Evolutionary conservation across 2,888 invertebrate species (phyloP), one percentile per base, ranked within the genome.

Genomic region (Vesta saturnalis): DNA sequence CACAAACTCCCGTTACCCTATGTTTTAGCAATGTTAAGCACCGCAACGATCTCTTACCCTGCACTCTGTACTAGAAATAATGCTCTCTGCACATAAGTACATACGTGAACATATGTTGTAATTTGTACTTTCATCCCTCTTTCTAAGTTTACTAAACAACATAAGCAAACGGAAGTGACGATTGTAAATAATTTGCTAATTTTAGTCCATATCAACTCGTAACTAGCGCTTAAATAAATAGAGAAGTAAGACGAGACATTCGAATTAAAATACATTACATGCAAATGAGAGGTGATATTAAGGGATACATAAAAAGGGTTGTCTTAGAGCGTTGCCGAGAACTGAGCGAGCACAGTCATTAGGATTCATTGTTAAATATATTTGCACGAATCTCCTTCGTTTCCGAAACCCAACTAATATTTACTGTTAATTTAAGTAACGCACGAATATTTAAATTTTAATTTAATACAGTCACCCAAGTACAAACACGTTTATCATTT

Each of bases 291-390:
- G 78, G 77, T 77, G 77, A 79, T 79, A 77, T 78, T 76, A 75
- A 74, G 71, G 73, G 71, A 75, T 74, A 78, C 77, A 77, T 77
- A 78, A 76, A 77, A 78, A 78, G 78, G 79, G 78, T 77, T 77
- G 77, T 77, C 75, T 77, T 76, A 69, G 67, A 72, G 73, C 72
- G 68, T 63, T 70, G 71, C 69, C 69, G 64, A 64, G 68, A 64
- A 58, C 60, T 60, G 60, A 64, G 68, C 70, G 75, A 69, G 72
- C 76, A 69, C 60, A 72, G 72, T 79, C 78, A 77, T 80, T 80
- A 79, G 77, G 77, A 79, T 79, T 79, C 80, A 80, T 80, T 81
- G 79, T 80, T 79, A 78, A 78, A 78, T 80, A 79, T 79, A 78
- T 78, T 79, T 78, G 77, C 73, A 74, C 74, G 73, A 77, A 74